Evolutionary conservation across 2,113 vertebrate species (phyloP).

Genomic region (Lophotis ruficrista): DNA sequence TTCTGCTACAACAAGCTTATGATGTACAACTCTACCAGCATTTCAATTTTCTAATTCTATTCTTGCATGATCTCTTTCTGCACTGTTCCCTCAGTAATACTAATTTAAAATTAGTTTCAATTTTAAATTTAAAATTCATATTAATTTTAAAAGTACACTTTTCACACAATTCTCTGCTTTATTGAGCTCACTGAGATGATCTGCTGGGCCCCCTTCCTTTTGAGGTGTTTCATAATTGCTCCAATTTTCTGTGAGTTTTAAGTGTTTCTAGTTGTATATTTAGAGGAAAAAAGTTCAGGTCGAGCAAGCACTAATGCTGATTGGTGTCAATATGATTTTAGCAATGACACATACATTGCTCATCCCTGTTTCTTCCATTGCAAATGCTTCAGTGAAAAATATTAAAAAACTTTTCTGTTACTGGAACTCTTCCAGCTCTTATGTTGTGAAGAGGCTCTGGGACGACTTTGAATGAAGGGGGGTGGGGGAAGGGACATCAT

Average conservation of each 20-base stretch:
- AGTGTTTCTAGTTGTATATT: background rate
- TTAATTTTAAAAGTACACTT: background rate
- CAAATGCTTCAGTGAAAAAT: background rate
- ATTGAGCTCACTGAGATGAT: background rate
- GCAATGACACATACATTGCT: background rate
- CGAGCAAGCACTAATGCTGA: background rate
- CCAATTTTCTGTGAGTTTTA: background rate
- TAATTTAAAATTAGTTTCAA: background rate
- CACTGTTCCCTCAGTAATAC: background rate
- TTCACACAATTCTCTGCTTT: background rate
- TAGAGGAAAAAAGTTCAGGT: background rate
- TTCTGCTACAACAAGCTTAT: background rate
- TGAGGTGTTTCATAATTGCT: background rate
- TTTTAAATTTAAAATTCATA: background rate
- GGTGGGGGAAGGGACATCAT: fast-evolving
- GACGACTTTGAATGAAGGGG: background rate
- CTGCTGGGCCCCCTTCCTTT: background rate
- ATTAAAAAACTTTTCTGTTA: background rate
- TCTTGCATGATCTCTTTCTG: background rate
- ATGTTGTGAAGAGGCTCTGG: background rate
- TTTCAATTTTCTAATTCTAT: background rate
- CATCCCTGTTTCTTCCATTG: background rate
- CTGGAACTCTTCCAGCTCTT: background rate
- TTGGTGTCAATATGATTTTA: background rate
- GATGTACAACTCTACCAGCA: background rate